Evolutionary conservation across 2,797 vertebrate genomes (phyloP), one percentile per base, ranked within the genome.

Genomic region (Thripadectes ignobilis): DNA sequence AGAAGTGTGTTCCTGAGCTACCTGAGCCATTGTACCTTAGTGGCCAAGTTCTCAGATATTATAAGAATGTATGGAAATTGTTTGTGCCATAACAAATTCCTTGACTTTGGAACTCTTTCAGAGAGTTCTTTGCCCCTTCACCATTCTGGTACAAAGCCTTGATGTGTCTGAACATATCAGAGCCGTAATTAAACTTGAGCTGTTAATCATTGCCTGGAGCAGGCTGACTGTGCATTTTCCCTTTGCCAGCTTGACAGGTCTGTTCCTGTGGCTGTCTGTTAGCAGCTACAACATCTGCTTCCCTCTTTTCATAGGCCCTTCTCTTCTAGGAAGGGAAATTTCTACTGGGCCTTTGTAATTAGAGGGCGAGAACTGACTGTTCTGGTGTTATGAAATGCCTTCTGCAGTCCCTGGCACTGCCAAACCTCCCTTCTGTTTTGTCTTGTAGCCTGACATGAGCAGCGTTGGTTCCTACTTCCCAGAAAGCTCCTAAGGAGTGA

Each of bases 361-460:
- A 46, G 51, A 85, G 38, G 13, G 10, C 59, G 38, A 52, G 54
- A 74, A 39, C 34, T 63, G 58, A 30, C 48, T 32, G 16, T 46
- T 4, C 24, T 51, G 63, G 8, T 54, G 38, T 38, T 93, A 54
- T 63, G 88, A 77, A 93, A 54, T 63, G 51, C 43, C 9, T 55
- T 48, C 57, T 73, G 24, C 39, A 4, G 34, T 62, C 61, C 14
- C 32, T 83, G 52, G 69, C 23, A 26, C 34, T 76, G 38, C 65
- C 92, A 65, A 92, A 65, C 39, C 27, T 89, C 24, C 27, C 93
- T 92, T 95, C 45, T 96, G 27, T 89, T 94, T 79, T 89, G 22
- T 93, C 38, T 95, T 91, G 92, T 34, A 97, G 97, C 89, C 92
- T 97, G 86, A 96, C 97, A 89, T 97, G 76, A 96, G 63, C 84